These are phyloP conservation scores for Rhagonycha lutea DNA, from an alignment of 2,888 invertebrate species.

Conservation along the genomic window DNA sequence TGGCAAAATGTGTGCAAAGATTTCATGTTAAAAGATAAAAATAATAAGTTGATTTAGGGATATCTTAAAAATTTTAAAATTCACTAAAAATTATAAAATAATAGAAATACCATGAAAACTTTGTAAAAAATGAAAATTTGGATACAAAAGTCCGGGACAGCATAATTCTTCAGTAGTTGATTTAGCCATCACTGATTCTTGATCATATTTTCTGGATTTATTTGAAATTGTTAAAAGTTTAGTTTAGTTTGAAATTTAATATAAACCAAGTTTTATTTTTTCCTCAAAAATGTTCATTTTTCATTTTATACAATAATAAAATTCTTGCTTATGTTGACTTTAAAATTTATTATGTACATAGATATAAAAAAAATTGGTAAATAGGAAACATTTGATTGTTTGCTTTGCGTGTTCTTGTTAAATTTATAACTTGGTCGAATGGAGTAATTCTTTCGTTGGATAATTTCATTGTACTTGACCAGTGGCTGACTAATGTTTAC, in stretches of 20 bases:
- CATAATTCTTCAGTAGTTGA: too few species aligned
- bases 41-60: too few species aligned
- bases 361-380: not conserved
- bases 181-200: not conserved
- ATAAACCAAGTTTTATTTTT: not conserved
- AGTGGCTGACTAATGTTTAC: constrained; percentile 44
- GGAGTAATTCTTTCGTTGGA: constrained; percentile 44
- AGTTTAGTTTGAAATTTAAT: not conserved
- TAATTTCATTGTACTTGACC: constrained; percentile 48
- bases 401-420: constrained; percentile 15
- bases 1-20: too few species aligned
- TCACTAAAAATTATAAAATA: too few species aligned
- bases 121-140: too few species aligned
- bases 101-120: too few species aligned
- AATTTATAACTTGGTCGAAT: constrained; percentile 30
- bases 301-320: not conserved
- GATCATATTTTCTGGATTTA: not conserved
- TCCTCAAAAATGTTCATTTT: not conserved
- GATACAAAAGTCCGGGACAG: too few species aligned
- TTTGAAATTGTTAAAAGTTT: not conserved
- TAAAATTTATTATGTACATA: not conserved
- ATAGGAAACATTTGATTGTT: not conserved
- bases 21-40: too few species aligned
- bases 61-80: too few species aligned
- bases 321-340: not conserved